phyloP scores from a whole-genome alignment of 2,113 vertebrate species.

The Neolamprologus brichardi region DNA sequence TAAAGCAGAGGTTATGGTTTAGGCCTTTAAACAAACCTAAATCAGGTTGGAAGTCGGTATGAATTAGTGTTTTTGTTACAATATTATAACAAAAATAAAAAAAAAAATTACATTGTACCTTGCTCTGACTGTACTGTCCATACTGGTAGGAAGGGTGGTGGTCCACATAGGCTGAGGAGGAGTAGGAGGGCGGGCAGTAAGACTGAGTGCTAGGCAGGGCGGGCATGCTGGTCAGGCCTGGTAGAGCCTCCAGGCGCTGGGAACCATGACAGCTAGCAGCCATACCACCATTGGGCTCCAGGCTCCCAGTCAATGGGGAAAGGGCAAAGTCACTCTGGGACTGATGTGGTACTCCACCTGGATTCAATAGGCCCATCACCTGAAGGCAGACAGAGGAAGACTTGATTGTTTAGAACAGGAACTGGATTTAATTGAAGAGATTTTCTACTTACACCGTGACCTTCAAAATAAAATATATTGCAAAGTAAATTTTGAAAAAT shows the following conservation, averaged over 20 bases:
- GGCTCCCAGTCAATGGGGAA: constrained; percentile 88
- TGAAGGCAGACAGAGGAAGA: constrained; percentile 40
- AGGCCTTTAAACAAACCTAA: not conserved
- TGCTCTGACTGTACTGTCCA: constrained; percentile 96
- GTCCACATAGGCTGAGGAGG: constrained; percentile 91
- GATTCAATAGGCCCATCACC: constrained; percentile 98
- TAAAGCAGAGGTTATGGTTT: constrained; percentile 2
- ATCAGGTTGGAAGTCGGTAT: not conserved
- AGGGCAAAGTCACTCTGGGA: constrained; percentile 95
- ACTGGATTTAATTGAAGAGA: not conserved
- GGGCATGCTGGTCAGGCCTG: constrained; percentile 76
- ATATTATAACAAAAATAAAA: not conserved
- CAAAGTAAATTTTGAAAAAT: not conserved
- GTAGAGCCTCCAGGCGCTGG: constrained; percentile 91
- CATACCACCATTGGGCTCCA: constrained; percentile 91
- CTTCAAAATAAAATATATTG: not conserved
- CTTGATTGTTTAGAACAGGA: not conserved
- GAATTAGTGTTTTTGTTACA: not conserved
- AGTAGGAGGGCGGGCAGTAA: constrained; percentile 94
- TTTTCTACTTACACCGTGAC: not conserved
- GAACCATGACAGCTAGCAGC: constrained; percentile 89
- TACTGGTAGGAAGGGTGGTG: constrained; percentile 96
- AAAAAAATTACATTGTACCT: constrained; percentile 59
- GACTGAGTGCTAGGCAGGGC: constrained; percentile 90
- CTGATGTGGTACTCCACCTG: constrained; percentile 92